These are phyloP conservation scores for Diadromus collaris DNA, from an alignment of 2,888 invertebrate genomes.

Conservation along the genomic window DNA sequence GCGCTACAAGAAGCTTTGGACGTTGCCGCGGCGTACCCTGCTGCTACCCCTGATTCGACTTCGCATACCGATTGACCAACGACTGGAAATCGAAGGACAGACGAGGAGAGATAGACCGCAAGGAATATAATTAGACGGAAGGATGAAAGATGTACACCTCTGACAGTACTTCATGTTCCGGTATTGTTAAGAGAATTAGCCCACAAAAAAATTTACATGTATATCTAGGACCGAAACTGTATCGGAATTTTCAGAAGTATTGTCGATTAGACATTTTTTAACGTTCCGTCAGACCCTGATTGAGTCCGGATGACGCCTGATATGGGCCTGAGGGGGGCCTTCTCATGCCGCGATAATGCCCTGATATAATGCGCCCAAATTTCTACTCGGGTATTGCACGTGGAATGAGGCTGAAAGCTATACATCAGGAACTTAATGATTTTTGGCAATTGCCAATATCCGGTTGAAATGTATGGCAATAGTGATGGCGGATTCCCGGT, in stretches of 20 bases:
- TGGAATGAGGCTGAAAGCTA: not conserved
- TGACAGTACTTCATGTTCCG: not conserved
- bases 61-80: conserved; percentile 50
- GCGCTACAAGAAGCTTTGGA: conserved; percentile 68
- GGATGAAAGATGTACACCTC: conserved; percentile 7
- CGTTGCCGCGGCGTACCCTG: conserved; percentile 41
- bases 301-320: too few relatives aligned
- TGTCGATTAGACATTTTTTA: too few relatives aligned
- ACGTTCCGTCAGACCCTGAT: too few relatives aligned
- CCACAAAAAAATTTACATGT: not conserved
- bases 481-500: too few relatives aligned
- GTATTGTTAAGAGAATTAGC: not conserved
- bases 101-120: not conserved
- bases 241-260: not conserved
- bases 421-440: not conserved
- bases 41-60: conserved; percentile 29
- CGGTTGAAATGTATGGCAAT: too few relatives aligned
- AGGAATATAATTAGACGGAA: conserved; percentile 11
- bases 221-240: not conserved
- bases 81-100: conserved; percentile 48
- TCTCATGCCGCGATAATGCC: too few relatives aligned
- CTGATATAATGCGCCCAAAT: too few relatives aligned
- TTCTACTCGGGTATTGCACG: too few relatives aligned
- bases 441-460: too few relatives aligned
- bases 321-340: too few relatives aligned